Percentiles rank a stretch among this genome's conserved stretches.
These are phyloP conservation scores for Perccottus glenii DNA, from an alignment of 2,113 vertebrate genomes.

Conservation along the genomic window DNA sequence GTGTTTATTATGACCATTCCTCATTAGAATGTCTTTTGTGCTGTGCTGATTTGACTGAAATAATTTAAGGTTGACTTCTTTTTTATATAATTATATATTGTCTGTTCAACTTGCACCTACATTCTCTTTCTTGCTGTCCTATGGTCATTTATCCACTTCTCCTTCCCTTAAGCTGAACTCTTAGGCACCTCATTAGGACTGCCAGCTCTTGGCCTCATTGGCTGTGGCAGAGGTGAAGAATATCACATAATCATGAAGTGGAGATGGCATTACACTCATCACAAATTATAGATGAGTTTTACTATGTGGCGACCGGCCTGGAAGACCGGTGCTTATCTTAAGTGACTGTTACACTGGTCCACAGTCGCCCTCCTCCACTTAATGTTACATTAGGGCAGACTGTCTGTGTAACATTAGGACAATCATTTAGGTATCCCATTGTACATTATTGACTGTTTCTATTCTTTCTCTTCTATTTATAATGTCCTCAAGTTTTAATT, in stretches of 20 bases:
- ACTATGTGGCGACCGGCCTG: slow-evolving; percentile 58
- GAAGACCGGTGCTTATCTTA: slow-evolving; percentile 60
- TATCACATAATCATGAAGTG: slow-evolving; percentile 83
- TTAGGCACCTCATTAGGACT: slow-evolving; percentile 75
- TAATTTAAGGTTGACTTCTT: not conserved
- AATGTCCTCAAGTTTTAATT: not conserved
- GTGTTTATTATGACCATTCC: slow-evolving; percentile 42
- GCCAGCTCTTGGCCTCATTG: slow-evolving; percentile 69
- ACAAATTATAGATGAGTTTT: slow-evolving; percentile 83
- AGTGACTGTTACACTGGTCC: slow-evolving; percentile 72
- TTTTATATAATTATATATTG: slow-evolving; percentile 3
- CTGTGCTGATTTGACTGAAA: slow-evolving; percentile 19
- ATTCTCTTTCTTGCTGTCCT: not conserved
- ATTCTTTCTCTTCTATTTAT: not conserved
- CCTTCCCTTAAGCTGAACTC: slow-evolving; percentile 65
- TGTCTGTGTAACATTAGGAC: slow-evolving; percentile 13
- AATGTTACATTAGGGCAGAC: slow-evolving; percentile 31
- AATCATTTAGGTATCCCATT: slow-evolving; percentile 29
- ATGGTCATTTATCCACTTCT: slow-evolving; percentile 27
- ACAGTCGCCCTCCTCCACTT: slow-evolving; percentile 24
- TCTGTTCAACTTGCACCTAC: slow-evolving; percentile 10
- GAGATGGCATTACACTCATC: slow-evolving; percentile 80
- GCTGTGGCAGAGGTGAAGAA: slow-evolving; percentile 78
- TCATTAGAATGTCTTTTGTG: slow-evolving; percentile 39
- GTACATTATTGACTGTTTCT: slow-evolving; percentile 2